Percentiles rank a stretch among this genome's conserved stretches.
phyloP scores from a whole-genome alignment of 2,113 vertebrate species.

The Pelodiscus sinensis region DNA sequence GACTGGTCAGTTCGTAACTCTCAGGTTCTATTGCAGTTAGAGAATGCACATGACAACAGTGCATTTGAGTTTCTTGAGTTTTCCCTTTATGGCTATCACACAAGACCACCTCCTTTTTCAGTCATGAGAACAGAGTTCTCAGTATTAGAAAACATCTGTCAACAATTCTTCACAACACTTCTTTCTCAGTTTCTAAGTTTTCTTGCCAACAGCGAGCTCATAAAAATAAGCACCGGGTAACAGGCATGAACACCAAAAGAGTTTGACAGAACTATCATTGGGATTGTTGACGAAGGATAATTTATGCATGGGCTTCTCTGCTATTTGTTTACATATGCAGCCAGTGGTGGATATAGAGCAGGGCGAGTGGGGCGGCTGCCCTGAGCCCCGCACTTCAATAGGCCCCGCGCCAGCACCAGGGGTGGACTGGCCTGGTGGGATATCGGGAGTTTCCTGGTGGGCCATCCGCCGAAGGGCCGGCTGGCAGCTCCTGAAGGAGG shows the following conservation, averaged over 20 bases:
- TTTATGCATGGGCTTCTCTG: conserved; percentile 13
- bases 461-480: too few relatives aligned
- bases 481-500: too few relatives aligned
- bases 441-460: too few relatives aligned
- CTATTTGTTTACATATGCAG: conserved; percentile 18
- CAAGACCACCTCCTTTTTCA: not conserved
- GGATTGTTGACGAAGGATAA: not conserved
- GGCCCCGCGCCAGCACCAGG: too few relatives aligned
- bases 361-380: too few relatives aligned
- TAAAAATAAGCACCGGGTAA: not conserved
- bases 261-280: not conserved
- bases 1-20: too few relatives aligned
- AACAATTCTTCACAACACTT: not conserved
- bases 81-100: not conserved
- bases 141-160: not conserved
- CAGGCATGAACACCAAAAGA: not conserved
- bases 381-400: too few relatives aligned
- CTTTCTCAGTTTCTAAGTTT: not conserved
- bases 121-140: not conserved
- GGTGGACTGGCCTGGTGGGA: too few relatives aligned
- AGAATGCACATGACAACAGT: not conserved
- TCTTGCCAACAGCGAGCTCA: not conserved
- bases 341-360: too few relatives aligned
- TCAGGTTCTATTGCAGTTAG: not conserved
- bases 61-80: not conserved